phyloP scores from a whole-genome alignment of 1,140 invertebrate species.

The Mycetomoellerius zeteki region DNA sequence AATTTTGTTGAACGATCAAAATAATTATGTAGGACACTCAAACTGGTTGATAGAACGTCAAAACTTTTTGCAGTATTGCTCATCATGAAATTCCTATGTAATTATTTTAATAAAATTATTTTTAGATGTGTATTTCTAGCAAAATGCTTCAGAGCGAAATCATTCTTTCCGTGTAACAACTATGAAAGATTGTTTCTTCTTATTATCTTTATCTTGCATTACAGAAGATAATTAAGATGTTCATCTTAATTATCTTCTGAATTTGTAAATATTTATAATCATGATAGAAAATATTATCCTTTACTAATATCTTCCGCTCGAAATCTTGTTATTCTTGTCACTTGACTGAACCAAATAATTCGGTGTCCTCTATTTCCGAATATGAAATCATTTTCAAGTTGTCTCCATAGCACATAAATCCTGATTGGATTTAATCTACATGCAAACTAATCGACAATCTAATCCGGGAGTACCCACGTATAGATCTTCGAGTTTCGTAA shows the following conservation, averaged over 20 bases:
- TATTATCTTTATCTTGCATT: background rate
- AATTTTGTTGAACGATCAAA: too few relatives aligned
- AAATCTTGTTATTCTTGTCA: background rate
- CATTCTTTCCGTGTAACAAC: background rate
- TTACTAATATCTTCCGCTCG: background rate
- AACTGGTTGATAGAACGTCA: too few relatives aligned
- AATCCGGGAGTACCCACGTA: background rate
- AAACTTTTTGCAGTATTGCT: too few relatives aligned
- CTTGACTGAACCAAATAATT: constrained; percentile 2
- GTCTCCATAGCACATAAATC: constrained; percentile 11
- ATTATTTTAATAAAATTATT: too few relatives aligned
- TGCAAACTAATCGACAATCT: constrained; percentile 18
- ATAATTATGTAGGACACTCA: too few relatives aligned
- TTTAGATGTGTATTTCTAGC: too few relatives aligned
- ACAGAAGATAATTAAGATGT: too few relatives aligned
- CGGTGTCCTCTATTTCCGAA: background rate
- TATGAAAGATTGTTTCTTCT: background rate
- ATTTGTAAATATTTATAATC: constrained; percentile 41
- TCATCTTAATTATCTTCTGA: background rate
- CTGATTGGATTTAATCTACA: constrained; percentile 40
- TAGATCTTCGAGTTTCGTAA: background rate
- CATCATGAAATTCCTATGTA: too few relatives aligned
- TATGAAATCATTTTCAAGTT: constrained; percentile 8
- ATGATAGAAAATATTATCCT: background rate
- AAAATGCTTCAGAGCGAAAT: too few relatives aligned